Evolutionary conservation across 2,888 invertebrate species (phyloP), one percentile per base, ranked within the genome.

Genomic region (Ophioninae sp.): DNA sequence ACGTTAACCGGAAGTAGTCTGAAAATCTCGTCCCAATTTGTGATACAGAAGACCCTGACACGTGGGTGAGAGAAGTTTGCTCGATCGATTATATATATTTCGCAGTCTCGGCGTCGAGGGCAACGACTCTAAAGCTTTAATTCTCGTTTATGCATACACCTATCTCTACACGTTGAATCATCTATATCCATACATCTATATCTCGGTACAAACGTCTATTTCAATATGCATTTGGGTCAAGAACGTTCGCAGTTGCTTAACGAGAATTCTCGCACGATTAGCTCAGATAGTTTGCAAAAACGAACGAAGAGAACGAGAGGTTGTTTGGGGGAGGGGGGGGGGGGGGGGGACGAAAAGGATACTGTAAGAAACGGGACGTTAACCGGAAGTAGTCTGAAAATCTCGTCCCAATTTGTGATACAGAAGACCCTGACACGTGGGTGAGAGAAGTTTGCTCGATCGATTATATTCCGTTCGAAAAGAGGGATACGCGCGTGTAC

Each of bases 161-260:
- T 30, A 30, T 21, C n/a, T 59, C 1, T 21, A 10, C 8, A 21
- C 20, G 17, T 21, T 59, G 8, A 21, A 20, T 59, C 59, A 73
- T 23, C 13, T 21, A n/a, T 62, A 30, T 59, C 37, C 17, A 37
- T 56, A 39, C 56, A 50, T 57, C 37, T 17, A 37, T 56, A 39
- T 56, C 37, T 57, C 21, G 17, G 21, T 77, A 67, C 44, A 39
- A 30, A 41, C 64, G 72, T 30, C 61, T 62, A 76, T 65, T 72
- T 62, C 17, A 74, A 61, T 78, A 89, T 90, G 89, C 86, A 90
- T 89, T 88, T 88, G 85, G 90, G 90, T 90, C 90, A 90, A 90
- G 90, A 90, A 90, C 90, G 85, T 87, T 82, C 87, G 85, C 67
- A 62, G 59, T 83, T 70, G 78, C 83, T 70, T 20, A 78, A 81